Conservation (phyloP, 1,140 invertebrate genomes). For the Brachionus rotundiformis region DNA sequence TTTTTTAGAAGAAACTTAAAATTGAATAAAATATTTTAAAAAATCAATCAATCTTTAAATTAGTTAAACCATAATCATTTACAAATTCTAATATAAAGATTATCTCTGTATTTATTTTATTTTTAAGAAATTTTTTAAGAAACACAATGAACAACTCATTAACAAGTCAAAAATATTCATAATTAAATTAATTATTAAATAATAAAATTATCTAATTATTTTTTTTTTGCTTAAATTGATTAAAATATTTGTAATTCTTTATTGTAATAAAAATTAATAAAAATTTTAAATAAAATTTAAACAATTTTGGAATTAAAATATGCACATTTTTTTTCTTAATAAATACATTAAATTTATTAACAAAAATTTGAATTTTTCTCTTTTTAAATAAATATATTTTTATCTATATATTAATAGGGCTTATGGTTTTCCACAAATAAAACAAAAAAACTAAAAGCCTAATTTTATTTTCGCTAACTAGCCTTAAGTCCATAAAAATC, state of each 20-base stretch:
- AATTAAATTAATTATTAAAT: no score
- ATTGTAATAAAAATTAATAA: no score
- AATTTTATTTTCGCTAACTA: background rate
- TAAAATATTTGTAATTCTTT: no score
- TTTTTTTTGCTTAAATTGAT: background rate
- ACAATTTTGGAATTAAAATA: background rate
- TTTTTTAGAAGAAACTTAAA: conserved; percentile 21
- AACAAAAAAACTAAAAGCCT: background rate
- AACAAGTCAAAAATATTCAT: no score
- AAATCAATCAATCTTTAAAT: no score
- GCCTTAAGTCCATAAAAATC: background rate
- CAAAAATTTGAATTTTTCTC: background rate
- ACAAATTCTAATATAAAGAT: no score
- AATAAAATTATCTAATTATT: no score
- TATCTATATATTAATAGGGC: background rate
- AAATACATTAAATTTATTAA: background rate
- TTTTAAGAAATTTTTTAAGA: no score
- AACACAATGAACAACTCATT: no score
- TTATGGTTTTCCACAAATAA: background rate
- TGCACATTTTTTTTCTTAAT: background rate
- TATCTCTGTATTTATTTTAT: no score
- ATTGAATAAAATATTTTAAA: background rate
- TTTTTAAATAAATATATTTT: background rate
- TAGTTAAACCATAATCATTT: no score
- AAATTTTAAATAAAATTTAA: background rate